phyloP scores from a whole-genome alignment of 2,888 invertebrate species.

The Linyphia triangularis region DNA sequence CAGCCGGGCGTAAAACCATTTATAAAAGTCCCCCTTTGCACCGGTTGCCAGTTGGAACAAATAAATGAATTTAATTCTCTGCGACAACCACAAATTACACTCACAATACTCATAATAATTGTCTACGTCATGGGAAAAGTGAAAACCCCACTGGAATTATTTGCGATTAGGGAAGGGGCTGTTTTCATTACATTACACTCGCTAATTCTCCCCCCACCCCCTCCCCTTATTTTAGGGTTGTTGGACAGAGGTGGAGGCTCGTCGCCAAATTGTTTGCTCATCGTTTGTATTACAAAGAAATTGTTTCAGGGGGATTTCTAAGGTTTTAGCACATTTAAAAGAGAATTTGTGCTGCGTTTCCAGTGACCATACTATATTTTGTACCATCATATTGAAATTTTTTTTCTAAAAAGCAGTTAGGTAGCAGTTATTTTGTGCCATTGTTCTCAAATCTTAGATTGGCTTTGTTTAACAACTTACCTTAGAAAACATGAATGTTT shows the following conservation, averaged over 20 bases:
- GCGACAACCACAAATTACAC: constrained; percentile 68
- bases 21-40: constrained; percentile 33
- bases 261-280: constrained; percentile 29
- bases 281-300: no score
- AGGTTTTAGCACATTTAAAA: no score
- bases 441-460: no score
- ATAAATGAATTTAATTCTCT: constrained; percentile 71
- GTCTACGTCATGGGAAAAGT: constrained; percentile 72
- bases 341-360: no score
- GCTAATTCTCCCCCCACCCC: background rate
- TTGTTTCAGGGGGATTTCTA: no score
- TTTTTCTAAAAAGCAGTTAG: no score
- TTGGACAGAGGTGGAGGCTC: background rate
- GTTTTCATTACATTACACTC: constrained; percentile 49
- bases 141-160: constrained; percentile 54
- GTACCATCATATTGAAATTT: no score
- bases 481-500: no score
- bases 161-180: constrained; percentile 50
- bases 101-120: constrained; percentile 71
- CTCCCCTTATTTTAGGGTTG: constrained; percentile 29
- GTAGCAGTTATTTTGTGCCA: no score
- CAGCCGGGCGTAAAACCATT: constrained; percentile 57
- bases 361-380: no score
- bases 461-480: no score
- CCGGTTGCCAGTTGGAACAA: constrained; percentile 38